phyloP scores from a whole-genome alignment of 2,888 invertebrate species.

The Caenorhabditis parvicauda region DNA sequence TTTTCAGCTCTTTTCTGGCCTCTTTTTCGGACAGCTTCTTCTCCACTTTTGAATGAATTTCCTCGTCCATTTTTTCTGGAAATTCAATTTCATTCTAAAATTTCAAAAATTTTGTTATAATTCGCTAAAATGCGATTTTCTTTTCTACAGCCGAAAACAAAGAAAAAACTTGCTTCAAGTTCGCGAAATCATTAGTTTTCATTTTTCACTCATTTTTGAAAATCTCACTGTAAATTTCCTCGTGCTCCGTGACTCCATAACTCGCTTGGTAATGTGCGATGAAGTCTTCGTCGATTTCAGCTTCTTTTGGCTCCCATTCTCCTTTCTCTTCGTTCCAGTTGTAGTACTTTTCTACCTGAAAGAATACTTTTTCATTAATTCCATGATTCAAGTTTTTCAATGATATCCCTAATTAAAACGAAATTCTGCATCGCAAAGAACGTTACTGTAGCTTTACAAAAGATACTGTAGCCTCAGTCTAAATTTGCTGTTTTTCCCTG shows the following conservation, averaged over 20 bases:
- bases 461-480: no score
- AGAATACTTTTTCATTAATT: neutral
- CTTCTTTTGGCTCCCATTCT: constrained; percentile 81
- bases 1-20: constrained; percentile 35
- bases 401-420: no score
- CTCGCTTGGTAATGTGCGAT: constrained; percentile 91
- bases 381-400: neutral
- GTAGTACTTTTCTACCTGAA: constrained; percentile 66
- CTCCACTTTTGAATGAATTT: constrained; percentile 21
- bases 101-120: neutral
- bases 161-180: no score
- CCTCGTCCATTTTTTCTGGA: constrained; percentile 38
- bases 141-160: no score
- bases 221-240: constrained; percentile 27
- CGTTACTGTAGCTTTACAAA: no score
- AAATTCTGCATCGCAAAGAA: no score
- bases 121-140: no score
- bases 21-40: constrained; percentile 24
- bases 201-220: no score
- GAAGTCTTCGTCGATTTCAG: constrained; percentile 85
- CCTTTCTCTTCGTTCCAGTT: constrained; percentile 80
- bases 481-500: no score
- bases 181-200: no score
- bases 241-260: constrained; percentile 69
- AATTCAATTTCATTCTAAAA: constrained; percentile 51